Evolutionary conservation across 2,797 vertebrate genomes (phyloP).

Genomic region (Acanthornis magna): DNA sequence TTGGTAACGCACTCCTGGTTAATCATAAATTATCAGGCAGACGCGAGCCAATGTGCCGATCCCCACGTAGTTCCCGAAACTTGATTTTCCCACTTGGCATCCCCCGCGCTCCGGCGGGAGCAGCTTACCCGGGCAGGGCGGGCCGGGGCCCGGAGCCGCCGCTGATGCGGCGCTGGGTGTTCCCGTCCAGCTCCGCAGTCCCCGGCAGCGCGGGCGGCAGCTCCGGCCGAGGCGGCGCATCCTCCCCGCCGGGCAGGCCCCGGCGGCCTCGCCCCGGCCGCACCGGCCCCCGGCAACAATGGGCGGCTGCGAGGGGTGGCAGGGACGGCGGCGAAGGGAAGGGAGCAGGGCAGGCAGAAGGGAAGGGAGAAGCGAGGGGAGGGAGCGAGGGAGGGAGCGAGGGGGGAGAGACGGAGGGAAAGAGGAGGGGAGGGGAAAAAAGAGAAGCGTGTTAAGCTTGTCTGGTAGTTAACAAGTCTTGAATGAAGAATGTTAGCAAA

Average conservation of each 20-base stretch:
- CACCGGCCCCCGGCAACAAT: conserved; percentile 77
- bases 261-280: conserved; percentile 3
- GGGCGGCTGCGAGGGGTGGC: conserved; percentile 86
- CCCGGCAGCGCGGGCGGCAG: conserved; percentile 75
- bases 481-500: conserved; percentile 96
- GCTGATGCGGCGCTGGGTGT: conserved; percentile 3
- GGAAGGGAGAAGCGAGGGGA: neutral
- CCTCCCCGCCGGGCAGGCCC: conserved; percentile 19
- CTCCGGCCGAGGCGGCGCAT: conserved; percentile 52
- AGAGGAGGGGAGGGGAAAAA: neutral
- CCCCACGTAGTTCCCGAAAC: conserved; percentile 30
- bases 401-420: neutral
- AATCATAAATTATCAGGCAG: neutral
- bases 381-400: neutral
- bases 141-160: neutral
- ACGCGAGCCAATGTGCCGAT: neutral
- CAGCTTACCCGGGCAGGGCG: conserved; percentile 56
- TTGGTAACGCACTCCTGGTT: neutral
- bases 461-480: conserved; percentile 94
- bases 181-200: conserved; percentile 65
- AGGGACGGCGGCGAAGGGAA: conserved; percentile 48
- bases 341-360: neutral
- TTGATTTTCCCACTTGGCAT: conserved; percentile 30
- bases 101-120: neutral
- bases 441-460: conserved; percentile 83